Conservation (phyloP, 2,113 vertebrate species). For the Anas platyrhynchos region DNA sequence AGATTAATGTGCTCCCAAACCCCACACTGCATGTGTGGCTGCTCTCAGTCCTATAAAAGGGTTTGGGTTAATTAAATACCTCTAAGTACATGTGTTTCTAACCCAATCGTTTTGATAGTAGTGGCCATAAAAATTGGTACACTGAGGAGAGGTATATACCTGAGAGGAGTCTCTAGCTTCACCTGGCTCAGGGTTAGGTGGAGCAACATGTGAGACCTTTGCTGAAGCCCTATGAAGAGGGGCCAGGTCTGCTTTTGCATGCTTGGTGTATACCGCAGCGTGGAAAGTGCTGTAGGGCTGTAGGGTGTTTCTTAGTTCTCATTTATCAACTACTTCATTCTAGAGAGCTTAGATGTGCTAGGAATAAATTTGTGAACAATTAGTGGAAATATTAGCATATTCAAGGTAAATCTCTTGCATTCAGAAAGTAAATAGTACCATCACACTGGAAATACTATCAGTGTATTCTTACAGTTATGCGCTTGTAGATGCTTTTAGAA, state of each 20-base stretch:
- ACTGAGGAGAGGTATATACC: not conserved
- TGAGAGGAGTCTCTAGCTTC: not conserved
- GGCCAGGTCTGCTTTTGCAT: not conserved
- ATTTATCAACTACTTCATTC: not conserved
- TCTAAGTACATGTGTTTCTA: not conserved
- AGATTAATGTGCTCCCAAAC: not conserved
- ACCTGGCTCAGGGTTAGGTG: not conserved
- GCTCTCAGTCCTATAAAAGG: not conserved
- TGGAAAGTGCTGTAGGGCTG: not conserved
- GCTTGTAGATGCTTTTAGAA: not conserved
- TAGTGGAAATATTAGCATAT: not conserved
- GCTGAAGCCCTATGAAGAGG: not conserved
- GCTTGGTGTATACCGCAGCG: not conserved
- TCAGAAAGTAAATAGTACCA: not conserved
- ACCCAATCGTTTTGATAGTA: not conserved
- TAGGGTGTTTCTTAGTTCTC: not conserved
- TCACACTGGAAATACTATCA: not conserved
- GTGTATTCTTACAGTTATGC: not conserved
- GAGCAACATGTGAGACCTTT: not conserved
- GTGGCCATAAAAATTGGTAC: not conserved
- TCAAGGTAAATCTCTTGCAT: not conserved
- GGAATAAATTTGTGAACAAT: not conserved
- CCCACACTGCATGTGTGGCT: not conserved
- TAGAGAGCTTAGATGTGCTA: not conserved
- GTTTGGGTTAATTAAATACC: not conserved